Evolutionary conservation across 1,140 invertebrate species (phyloP).

Genomic region (Choristoneura fumiferana): DNA sequence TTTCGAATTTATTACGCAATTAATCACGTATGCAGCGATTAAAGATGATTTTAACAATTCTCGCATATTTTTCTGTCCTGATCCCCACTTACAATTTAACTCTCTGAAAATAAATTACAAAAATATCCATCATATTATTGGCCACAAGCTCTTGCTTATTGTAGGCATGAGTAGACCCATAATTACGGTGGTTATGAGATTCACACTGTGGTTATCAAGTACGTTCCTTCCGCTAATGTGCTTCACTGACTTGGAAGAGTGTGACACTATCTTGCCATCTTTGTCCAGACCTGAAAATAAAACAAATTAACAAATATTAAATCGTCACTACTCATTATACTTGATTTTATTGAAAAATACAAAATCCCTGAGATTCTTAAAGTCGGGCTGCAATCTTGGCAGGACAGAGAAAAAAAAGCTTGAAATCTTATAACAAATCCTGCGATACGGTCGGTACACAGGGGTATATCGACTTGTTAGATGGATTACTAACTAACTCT

Average conservation of each 20-base stretch:
- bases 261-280: conserved; percentile 86
- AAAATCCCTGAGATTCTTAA: neutral
- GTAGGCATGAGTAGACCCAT: conserved; percentile 86
- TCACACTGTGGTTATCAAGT: conserved; percentile 95
- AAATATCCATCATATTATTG: conserved; percentile 39
- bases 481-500: too few relatives aligned
- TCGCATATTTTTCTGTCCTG: neutral
- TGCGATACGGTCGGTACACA: too few relatives aligned
- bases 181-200: conserved; percentile 89
- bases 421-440: too few relatives aligned
- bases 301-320: conserved; percentile 27
- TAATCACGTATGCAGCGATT: too few relatives aligned
- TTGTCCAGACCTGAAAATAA: conserved; percentile 83
- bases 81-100: neutral
- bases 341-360: too few relatives aligned
- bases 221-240: conserved; percentile 88
- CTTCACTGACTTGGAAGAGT: conserved; percentile 84
- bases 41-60: too few relatives aligned
- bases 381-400: too few relatives aligned
- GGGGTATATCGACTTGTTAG: too few relatives aligned
- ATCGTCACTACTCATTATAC: too few relatives aligned
- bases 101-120: conserved; percentile 31
- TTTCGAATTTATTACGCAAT: too few relatives aligned
- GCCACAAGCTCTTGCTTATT: conserved; percentile 84
- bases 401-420: too few relatives aligned